A percentile compares a stretch with the other conserved stretches of the same genome.
Evolutionary conservation across 2,797 vertebrate species (phyloP).

Genomic region (Aldrovandia affinis): DNA sequence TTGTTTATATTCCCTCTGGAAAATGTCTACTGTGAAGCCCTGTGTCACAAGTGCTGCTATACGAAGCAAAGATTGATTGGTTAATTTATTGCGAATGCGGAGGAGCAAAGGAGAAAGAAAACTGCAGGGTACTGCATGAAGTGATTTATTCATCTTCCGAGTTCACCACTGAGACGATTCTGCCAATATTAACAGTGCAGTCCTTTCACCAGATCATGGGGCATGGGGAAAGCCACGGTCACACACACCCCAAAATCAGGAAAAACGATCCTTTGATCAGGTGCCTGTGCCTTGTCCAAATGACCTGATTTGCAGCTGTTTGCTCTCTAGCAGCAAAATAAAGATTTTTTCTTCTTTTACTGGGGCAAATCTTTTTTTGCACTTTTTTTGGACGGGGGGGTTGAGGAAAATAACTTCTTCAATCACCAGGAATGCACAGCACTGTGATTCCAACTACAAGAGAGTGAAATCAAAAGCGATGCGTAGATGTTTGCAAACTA

Average conservation of each 20-base stretch:
- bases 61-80: not conserved
- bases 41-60: conserved; percentile 9
- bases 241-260: conserved; percentile 55
- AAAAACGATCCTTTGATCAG: conserved; percentile 58
- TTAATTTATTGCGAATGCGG: conserved; percentile 15
- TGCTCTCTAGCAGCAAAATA: conserved; percentile 35
- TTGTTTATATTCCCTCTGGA: conserved; percentile 54
- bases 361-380: conserved; percentile 45
- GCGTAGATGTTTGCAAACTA: conserved; percentile 37
- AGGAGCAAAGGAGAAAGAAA: conserved; percentile 37
- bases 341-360: conserved; percentile 46
- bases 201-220: conserved; percentile 49
- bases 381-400: conserved; percentile 41
- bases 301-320: conserved; percentile 48
- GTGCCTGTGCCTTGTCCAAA: conserved; percentile 55
- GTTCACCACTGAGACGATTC: conserved; percentile 31
- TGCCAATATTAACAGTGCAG: conserved; percentile 62
- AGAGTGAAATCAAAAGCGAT: conserved; percentile 51
- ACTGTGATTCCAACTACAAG: conserved; percentile 61
- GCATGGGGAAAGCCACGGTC: conserved; percentile 49
- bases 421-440: conserved; percentile 33
- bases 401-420: not conserved
- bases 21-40: conserved; percentile 38
- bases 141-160: conserved; percentile 40
- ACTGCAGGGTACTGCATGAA: conserved; percentile 13